Percentiles rank a stretch among this genome's conserved stretches.
These are phyloP conservation scores for Megalops atlanticus DNA, from an alignment of 2,113 vertebrate genomes.

Conservation along the genomic window DNA sequence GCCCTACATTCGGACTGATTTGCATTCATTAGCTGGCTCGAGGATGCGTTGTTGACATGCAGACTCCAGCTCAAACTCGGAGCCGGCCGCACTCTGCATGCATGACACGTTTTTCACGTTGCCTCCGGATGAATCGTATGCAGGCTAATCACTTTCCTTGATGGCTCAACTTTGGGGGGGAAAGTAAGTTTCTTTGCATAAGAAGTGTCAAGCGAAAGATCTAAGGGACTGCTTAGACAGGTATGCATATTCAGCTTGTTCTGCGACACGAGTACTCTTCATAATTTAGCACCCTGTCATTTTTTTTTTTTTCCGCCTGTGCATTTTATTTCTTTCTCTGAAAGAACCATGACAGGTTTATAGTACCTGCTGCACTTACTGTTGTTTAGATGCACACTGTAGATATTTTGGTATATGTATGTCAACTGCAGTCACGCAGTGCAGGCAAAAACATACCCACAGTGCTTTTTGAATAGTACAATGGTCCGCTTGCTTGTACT, in stretches of 20 bases:
- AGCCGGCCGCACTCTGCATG: neutral
- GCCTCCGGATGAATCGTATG: neutral
- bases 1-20: conserved; percentile 14
- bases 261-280: neutral
- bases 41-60: neutral
- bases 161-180: neutral
- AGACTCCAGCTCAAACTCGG: neutral
- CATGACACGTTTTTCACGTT: neutral
- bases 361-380: neutral
- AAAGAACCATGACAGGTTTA: neutral
- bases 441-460: neutral
- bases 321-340: neutral
- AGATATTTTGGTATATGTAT: neutral
- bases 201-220: neutral
- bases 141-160: conserved; percentile 14
- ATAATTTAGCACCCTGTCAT: neutral
- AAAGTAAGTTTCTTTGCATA: neutral
- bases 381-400: neutral
- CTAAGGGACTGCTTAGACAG: conserved; percentile 12
- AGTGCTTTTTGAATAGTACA: too few relatives aligned
- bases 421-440: neutral
- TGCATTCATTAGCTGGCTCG: neutral
- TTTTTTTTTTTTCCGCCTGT: neutral
- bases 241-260: conserved; percentile 10
- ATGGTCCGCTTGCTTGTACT: too few relatives aligned